Evolutionary conservation across 2,888 invertebrate species (phyloP), one percentile per base, ranked within the genome.

Genomic region (Scaeva pyrastri): DNA sequence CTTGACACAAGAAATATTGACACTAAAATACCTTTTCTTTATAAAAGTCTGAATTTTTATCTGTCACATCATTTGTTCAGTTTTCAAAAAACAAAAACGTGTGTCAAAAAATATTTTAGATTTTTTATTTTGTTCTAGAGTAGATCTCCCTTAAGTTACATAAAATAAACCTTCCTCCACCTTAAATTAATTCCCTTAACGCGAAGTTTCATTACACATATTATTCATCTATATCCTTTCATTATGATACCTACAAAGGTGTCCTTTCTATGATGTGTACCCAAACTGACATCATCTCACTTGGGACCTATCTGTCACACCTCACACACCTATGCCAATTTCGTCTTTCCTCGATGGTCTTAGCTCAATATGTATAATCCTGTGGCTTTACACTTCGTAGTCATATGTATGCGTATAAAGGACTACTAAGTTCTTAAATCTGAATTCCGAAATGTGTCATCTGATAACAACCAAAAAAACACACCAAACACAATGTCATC

Each of bases 221-320:
- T 36, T 36, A 56, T 56, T 23, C 31, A 16, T 16, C 31, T 31
- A 45, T 23, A 36, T 41, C 60, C 21, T 60, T 60, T 60, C 12
- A 21, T 58, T 19, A 58, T 60, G 39, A 41, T 21, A 60, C n/a
- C 5, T 8, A 31, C 31, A 31, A 31, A 31, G 39, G 39, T 21
- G 41, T 14, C 4, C 50, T 39, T 58, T 60, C 14, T 21, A 12
- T 60, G 31, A 31, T 31, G 31, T 7, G 3, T 58, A 58, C 19
- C 14, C 1, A 8, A 16, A 31, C 39, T 68, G 68, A 68, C 68
- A 70, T 43, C 43, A 60, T 31, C 8, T 43, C 84, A 41, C 71
- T 11, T 70, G 80, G 85, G 85, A 80, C 26, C 50, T 39, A 80
- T 85, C 75, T 26, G 43, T 80, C 43, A 60, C 39, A 48, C 64